Base-by-base conservation (phyloP, 2,797 vertebrate genomes). In the Petrocephalus sullivani region DNA sequence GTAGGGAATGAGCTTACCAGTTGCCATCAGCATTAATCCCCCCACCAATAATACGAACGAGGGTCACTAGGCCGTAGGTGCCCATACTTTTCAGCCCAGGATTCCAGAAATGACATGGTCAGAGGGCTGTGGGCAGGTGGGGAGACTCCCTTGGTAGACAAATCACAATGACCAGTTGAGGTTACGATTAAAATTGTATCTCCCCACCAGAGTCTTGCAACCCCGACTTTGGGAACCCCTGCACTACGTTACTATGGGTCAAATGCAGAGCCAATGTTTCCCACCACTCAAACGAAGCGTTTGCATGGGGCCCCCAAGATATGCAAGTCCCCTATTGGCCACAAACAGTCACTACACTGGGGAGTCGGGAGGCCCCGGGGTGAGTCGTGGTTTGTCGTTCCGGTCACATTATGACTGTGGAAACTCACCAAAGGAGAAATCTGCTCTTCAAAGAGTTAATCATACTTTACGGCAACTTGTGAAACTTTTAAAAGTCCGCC, bases 381-480 rank as follows among this genome's bases (percentile, higher is more conserved):
- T 67, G 61, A 67, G 9, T 67, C 28, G 28, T 67, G 61, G 23
- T 21, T 82, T 21, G 46, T 41, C 49, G 46, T n/a, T 82, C n/a
- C 78, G 7, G 4, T 71, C 28, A 61, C 7, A 16, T 19, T 7
- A 8, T 23, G 19, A 21, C 58, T 21, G 19, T 41, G 33, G 53
- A 51, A 71, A 28, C 4, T 4, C 6, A 53, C 41, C 23, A 2
- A 21, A 53, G 37, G 71, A 46, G 33, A n/a, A 49, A 67, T 84
- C 81, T 84, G 78, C 58, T 84, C 87, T 54, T n/a, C 23, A 87
- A 64, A 64, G 58, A 49, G 85, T 87, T 87, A 64, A 64, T 51
- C 37, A 64, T 61, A 87, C 57, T 87, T 87, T 3, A 49, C 41
- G 1, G 8, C 85, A 61, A 87, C 85, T 87, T 64, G 3, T 19